phyloP scores from a whole-genome alignment of 2,113 vertebrate genomes.

The Actenoides lindsayi region DNA sequence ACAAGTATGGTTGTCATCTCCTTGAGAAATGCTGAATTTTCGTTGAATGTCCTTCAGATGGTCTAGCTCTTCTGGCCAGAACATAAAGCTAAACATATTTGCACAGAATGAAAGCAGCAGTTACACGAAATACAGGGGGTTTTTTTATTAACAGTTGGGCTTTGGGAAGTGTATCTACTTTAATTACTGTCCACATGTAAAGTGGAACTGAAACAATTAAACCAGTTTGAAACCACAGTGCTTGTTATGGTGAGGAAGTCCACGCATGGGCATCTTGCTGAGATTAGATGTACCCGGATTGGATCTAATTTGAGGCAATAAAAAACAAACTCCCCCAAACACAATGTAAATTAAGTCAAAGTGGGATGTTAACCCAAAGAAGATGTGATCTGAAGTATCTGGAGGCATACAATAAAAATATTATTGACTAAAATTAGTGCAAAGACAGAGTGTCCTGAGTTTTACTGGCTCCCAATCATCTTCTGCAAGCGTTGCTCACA shows the following conservation, averaged over 20 bases:
- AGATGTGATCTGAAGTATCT: neutral
- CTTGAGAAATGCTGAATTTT: neutral
- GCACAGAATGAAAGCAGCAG: neutral
- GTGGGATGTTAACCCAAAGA: neutral
- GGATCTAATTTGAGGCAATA: neutral
- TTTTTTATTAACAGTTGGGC: neutral
- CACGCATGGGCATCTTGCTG: neutral
- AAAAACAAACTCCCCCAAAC: neutral
- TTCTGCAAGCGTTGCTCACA: neutral
- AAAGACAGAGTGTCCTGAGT: neutral
- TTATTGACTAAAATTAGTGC: neutral
- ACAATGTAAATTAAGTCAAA: neutral
- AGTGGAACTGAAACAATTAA: slow-evolving; percentile 45
- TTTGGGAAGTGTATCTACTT: neutral
- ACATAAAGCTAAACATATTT: neutral
- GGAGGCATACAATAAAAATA: neutral
- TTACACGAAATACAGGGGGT: neutral
- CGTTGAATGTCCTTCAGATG: neutral
- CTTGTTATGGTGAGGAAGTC: neutral
- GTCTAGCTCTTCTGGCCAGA: neutral
- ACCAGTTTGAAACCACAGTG: slow-evolving; percentile 1
- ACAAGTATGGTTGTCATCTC: neutral
- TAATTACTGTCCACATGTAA: neutral
- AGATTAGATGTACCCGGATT: neutral
- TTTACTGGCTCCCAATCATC: neutral